Conservation (phyloP, 1,140 invertebrate genomes). For the Ctenoplectra terminalis region DNA sequence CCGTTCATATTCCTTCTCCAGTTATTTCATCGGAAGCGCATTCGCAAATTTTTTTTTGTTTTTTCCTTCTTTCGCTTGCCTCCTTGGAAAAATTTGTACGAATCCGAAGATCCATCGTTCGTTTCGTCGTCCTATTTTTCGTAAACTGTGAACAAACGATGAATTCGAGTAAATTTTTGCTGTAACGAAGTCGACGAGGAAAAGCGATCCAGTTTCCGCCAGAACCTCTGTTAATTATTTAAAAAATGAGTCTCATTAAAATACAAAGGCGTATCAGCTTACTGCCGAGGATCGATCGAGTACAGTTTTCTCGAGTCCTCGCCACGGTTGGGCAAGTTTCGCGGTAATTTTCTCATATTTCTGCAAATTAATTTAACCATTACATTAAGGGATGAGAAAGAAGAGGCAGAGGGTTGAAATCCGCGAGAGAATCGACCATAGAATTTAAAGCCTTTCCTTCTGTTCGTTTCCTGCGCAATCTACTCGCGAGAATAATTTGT, state of each 20-base stretch:
- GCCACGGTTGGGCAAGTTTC: conserved; percentile 18
- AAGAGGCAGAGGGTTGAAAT: not conserved
- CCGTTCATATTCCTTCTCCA: not conserved
- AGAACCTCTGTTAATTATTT: conserved; percentile 11
- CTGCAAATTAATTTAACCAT: conserved; percentile 50
- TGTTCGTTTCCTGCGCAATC: not conserved
- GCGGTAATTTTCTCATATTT: conserved; percentile 62
- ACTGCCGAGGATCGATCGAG: not conserved
- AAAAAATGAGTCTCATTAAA: conserved; percentile 45
- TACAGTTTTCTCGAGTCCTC: not conserved
- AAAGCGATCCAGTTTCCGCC: not conserved
- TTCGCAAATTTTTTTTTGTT: not conserved
- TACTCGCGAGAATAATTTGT: not conserved
- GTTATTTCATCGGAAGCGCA: not conserved
- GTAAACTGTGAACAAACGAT: not conserved
- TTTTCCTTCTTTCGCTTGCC: not conserved
- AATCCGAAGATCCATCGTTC: conserved; percentile 32
- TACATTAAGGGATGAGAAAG: not conserved
- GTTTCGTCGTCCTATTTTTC: not conserved
- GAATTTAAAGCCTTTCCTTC: conserved; percentile 59
- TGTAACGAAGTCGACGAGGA: not conserved
- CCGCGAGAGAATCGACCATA: conserved; percentile 18
- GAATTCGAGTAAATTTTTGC: not conserved
- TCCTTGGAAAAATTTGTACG: not conserved
- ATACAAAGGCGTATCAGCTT: not conserved